Percentiles rank a stretch among this genome's conserved stretches.
Evolutionary conservation across 2,888 invertebrate genomes (phyloP).

Genomic region (Agrochola litura): DNA sequence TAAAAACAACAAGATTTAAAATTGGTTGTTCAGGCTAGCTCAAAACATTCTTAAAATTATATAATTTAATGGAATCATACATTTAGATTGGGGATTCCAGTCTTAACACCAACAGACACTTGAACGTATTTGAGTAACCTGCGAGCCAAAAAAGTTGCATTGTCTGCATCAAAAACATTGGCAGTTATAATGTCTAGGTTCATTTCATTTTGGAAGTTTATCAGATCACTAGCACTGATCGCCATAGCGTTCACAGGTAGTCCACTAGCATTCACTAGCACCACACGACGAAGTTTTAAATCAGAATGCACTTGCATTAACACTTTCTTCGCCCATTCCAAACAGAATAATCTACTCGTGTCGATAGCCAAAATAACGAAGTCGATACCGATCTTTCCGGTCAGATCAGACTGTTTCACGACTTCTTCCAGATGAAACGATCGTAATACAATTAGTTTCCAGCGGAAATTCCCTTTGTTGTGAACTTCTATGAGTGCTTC

Average conservation of each 20-base stretch:
- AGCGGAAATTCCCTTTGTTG: conserved; percentile 77
- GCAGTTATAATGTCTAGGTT: conserved; percentile 83
- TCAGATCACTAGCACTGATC: conserved; percentile 80
- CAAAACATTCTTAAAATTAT: neutral
- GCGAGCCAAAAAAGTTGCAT: conserved; percentile 78
- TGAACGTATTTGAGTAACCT: conserved; percentile 83
- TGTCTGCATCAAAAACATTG: conserved; percentile 79
- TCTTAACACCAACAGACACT: conserved; percentile 83
- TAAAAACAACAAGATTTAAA: neutral
- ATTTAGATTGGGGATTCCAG: conserved; percentile 87
- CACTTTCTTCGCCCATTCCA: conserved; percentile 83
- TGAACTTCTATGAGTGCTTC: conserved; percentile 82
- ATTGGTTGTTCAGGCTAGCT: neutral
- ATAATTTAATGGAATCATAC: conserved; percentile 66
- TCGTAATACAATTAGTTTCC: conserved; percentile 82
- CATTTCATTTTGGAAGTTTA: conserved; percentile 78
- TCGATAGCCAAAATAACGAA: conserved; percentile 85
- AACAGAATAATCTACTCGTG: conserved; percentile 82
- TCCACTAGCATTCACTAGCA: conserved; percentile 85
- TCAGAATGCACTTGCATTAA: conserved; percentile 85
- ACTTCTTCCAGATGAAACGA: conserved; percentile 81
- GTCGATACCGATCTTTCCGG: conserved; percentile 84
- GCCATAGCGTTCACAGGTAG: conserved; percentile 83
- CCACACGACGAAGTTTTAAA: conserved; percentile 80
- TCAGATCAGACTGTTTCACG: conserved; percentile 76